Percentiles rank a stretch among this genome's conserved stretches.
phyloP scores from a whole-genome alignment of 2,113 vertebrate genomes.

The Poeciliopsis turrubarensis region DNA sequence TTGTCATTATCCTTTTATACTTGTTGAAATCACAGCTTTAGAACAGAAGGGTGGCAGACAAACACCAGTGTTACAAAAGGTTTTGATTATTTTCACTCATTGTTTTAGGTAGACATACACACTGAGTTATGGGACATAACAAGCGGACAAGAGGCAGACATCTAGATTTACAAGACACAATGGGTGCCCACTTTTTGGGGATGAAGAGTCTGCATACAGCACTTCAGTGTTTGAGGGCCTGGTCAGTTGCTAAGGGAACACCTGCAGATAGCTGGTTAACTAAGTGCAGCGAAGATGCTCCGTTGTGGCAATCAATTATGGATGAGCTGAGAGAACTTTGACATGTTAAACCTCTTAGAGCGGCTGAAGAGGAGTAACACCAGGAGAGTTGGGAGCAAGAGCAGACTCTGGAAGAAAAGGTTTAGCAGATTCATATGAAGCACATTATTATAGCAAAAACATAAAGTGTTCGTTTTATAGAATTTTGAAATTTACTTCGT shows the following conservation, averaged over 20 bases:
- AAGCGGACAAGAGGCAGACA: slow-evolving; percentile 63
- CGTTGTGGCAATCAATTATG: slow-evolving; percentile 80
- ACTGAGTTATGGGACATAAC: slow-evolving; percentile 49
- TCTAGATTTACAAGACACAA: slow-evolving; percentile 61
- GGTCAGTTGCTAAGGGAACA: slow-evolving; percentile 77
- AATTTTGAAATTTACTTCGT: slow-evolving; percentile 10
- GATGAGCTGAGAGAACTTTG: slow-evolving; percentile 79
- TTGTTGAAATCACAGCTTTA: slow-evolving; percentile 34
- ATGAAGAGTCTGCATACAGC: slow-evolving; percentile 42
- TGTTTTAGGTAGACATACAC: slow-evolving; percentile 50
- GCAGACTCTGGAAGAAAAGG: slow-evolving; percentile 32
- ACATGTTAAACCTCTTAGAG: slow-evolving; percentile 84
- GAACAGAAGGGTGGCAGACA: slow-evolving; percentile 28
- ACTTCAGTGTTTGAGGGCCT: slow-evolving; percentile 55
- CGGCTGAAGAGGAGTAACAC: slow-evolving; percentile 61
- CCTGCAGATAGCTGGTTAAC: slow-evolving; percentile 80
- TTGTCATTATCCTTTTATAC: not conserved
- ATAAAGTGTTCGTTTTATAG: slow-evolving; percentile 26
- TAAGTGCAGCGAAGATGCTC: slow-evolving; percentile 78
- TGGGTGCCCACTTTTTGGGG: slow-evolving; percentile 60
- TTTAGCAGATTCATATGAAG: slow-evolving; percentile 29
- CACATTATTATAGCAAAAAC: slow-evolving; percentile 43
- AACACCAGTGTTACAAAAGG: slow-evolving; percentile 44
- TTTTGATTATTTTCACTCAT: slow-evolving; percentile 53
- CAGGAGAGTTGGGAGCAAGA: slow-evolving; percentile 52